Evolutionary conservation across 1,140 invertebrate genomes (phyloP), one percentile per base, ranked within the genome.

Genomic region (Zaprionus tsacasi): DNA sequence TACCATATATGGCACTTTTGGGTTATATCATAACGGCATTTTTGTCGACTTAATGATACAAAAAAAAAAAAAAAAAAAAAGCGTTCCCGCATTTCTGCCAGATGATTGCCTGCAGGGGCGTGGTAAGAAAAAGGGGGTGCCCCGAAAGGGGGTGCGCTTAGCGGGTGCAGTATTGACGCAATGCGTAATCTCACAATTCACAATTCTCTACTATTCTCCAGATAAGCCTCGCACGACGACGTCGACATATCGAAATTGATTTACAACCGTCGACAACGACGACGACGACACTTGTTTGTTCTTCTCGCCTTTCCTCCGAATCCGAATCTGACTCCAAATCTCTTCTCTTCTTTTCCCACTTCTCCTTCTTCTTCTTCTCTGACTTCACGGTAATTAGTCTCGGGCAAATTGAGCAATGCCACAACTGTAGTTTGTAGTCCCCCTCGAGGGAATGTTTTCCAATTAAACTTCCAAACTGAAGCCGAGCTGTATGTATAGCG

Each of bases 201-300:
- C 27, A 30, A 40, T 59, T 27, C 65, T 38, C 13, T 38, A 27
- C 13, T 38, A 27, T 59, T 35, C 56, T 36, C 27, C 38, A 68
- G 70, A 73, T 74, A 69, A 69, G 66, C 66, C 71, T 15, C 43
- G 33, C 17, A 54, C 45, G 25, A 55, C 43, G 17, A 54, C 50
- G 17, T 38, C 27, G 48, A 43, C 25, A 48, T 36, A 55, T 78
- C 70, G 75, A 72, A 81, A 76, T 70, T 79, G 79, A 82, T 76
- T 79, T 82, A 87, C 65, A 50, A 35, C 50, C 15, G 2, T 25
- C 43, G 15, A 17, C 43, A n/a, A 17, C 33, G 56, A 52, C 43
- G 15, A 17, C 43, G 43, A 17, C 33, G 56, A 52, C 43, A 54
- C 25, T 56, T 30, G 63, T 25, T 38, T 69, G 40, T 50, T 55